Base-by-base conservation (phyloP, 2,888 invertebrate genomes). In the Busseola fusca region DNA sequence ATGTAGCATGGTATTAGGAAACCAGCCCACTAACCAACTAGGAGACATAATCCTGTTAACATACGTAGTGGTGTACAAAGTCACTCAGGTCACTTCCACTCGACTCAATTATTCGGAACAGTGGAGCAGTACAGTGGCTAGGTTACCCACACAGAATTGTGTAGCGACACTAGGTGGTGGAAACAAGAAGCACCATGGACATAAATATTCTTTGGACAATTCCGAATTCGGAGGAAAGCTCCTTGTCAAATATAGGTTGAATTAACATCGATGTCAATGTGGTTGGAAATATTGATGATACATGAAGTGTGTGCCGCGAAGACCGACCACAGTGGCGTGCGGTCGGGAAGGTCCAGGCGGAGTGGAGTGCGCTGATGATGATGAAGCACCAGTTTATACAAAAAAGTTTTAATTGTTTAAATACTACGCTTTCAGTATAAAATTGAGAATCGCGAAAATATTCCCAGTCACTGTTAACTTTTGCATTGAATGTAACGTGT, bases 81-180 rank as follows among this genome's bases (percentile, higher is more conserved):
- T 40, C 58, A 70, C 16, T 45, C 45, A n/a, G 70, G 48, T 42
- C 64, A 48, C 60, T 65, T 45, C 57, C 62, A 57, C 50, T 72
- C 18, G 12, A 62, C 62, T 78, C 52, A 72, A 76, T 78, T 78
- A 76, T 58, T 52, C 57, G 57, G 76, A 65, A 62, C 57, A 72
- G 72, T 30, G 45, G 45, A 65, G 37, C 57, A 34, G 40, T 14
- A 37, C 21, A 67, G 27, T 6, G 25, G 54, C 25, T 34, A 27
- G 34, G 34, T 5, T 16, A 21, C 16, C 27, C 70, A 25, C 1
- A 60, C 50, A 52, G 9, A 54, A 30, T 1, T 9, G 48, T 48
- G 5, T 12, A 12, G 4, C 1, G 16, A 34, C 7, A 37, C 21
- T 48, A 3, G 21, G 25, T 34, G 1, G 9, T 34, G 59, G 21